These are phyloP conservation scores for Urocitellus parryii DNA, from an alignment of 2,113 vertebrate species.

Conservation along the genomic window DNA sequence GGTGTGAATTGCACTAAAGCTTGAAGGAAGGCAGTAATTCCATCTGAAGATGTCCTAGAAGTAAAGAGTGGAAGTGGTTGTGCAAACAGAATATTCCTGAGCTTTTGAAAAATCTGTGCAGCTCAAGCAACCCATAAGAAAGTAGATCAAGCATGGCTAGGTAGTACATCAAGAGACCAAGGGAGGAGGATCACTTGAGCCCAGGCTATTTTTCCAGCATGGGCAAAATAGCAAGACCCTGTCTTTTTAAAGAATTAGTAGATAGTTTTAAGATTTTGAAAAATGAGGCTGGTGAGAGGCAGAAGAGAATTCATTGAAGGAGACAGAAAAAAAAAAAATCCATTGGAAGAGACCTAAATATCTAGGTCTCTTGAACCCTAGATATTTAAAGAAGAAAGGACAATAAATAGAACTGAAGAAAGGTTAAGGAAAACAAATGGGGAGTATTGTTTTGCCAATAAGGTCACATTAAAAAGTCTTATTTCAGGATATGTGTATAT, in stretches of 20 bases:
- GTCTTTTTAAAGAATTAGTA: not conserved
- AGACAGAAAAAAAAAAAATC: not conserved
- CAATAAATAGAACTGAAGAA: not conserved
- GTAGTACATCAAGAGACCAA: too few species aligned
- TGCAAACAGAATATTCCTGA: not conserved
- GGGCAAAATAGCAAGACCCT: not conserved
- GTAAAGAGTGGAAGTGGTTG: not conserved
- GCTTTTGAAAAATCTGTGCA: not conserved
- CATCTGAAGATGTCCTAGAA: not conserved
- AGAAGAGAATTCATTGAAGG: slow-evolving; percentile 7
- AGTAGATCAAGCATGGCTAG: not conserved
- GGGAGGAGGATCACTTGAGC: not conserved
- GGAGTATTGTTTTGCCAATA: slow-evolving; percentile 8
- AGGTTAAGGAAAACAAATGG: slow-evolving; percentile 3
- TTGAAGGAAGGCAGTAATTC: not conserved
- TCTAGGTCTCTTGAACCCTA: not conserved
- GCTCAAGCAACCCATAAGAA: not conserved
- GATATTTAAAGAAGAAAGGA: slow-evolving; percentile 2
- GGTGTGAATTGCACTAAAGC: not conserved
- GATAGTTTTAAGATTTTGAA: slow-evolving; percentile 38
- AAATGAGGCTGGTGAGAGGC: not conserved
- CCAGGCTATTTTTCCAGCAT: too few species aligned
- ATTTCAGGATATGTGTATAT: not conserved
- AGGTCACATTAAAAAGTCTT: not conserved
- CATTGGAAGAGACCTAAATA: not conserved